phyloP scores from a whole-genome alignment of 2,113 vertebrate species.

The Falcunculus frontatus region DNA sequence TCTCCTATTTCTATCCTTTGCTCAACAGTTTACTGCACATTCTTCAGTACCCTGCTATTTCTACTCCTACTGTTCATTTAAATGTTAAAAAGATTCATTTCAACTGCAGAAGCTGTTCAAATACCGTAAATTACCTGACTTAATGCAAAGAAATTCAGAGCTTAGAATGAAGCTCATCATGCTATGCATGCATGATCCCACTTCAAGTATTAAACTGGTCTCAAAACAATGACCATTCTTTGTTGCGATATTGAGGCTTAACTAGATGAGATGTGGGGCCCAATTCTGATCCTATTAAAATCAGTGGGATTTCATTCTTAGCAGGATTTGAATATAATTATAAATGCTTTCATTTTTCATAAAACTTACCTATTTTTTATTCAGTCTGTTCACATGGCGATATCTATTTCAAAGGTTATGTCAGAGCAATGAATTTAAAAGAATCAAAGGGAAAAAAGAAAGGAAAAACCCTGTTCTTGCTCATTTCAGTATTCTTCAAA shows the following conservation, averaged over 20 bases:
- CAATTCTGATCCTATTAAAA: conserved; percentile 30
- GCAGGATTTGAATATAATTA: conserved; percentile 56
- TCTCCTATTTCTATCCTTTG: not conserved
- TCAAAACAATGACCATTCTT: conserved; percentile 43
- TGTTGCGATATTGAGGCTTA: conserved; percentile 17
- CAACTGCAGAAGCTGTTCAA: conserved; percentile 2
- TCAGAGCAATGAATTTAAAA: not conserved
- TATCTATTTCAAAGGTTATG: conserved; percentile 12
- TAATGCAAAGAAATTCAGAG: conserved; percentile 31
- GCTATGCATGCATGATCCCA: conserved; percentile 27
- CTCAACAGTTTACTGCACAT: not conserved
- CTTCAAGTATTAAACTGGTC: conserved; percentile 30
- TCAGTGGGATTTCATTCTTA: conserved; percentile 30
- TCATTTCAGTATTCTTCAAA: conserved; percentile 45
- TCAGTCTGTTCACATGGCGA: not conserved
- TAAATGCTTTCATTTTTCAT: conserved; percentile 24
- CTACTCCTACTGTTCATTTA: not conserved
- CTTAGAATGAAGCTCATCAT: conserved; percentile 21
- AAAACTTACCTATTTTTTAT: conserved; percentile 4
- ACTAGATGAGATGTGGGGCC: not conserved
- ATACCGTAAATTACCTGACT: conserved; percentile 5
- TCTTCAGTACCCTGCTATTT: not conserved
- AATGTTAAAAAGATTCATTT: conserved; percentile 41
- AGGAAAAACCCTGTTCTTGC: not conserved
- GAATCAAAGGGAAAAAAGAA: not conserved